Percentiles rank a stretch among this genome's conserved stretches.
Conservation (phyloP, 2,797 vertebrate genomes). For the Gambusia yucatana region DNA sequence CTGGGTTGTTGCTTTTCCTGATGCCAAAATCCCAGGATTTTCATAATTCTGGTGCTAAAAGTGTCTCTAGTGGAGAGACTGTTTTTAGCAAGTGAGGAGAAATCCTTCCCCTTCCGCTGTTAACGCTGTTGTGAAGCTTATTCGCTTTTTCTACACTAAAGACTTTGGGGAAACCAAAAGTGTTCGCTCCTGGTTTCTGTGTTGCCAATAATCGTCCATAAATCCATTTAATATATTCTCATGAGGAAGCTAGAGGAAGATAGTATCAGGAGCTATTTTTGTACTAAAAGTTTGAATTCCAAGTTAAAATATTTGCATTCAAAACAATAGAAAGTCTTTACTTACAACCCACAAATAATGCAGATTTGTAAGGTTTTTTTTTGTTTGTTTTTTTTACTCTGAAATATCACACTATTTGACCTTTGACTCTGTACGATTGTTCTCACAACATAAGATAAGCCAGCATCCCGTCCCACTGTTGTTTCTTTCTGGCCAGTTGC, state of each 20-base stretch:
- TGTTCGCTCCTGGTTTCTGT: neutral
- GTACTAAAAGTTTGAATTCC: neutral
- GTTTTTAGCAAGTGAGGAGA: neutral
- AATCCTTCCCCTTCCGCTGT: neutral
- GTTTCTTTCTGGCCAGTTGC: slow-evolving; percentile 33
- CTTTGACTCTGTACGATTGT: neutral
- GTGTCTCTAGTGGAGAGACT: neutral
- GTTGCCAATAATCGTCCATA: neutral
- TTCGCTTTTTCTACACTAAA: neutral
- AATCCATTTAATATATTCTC: neutral
- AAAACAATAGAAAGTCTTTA: neutral
- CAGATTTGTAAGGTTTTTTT: neutral
- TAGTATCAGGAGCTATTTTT: neutral
- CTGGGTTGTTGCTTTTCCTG: neutral
- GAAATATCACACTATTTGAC: neutral
- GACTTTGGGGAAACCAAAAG: neutral
- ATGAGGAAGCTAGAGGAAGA: neutral
- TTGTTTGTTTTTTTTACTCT: neutral
- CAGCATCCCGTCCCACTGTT: neutral
- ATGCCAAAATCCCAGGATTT: neutral
- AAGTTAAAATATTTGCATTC: neutral
- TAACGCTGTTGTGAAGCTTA: neutral
- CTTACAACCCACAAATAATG: neutral
- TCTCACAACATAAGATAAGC: neutral
- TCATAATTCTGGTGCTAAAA: neutral